A percentile compares a stretch with the other conserved stretches of the same genome.
Evolutionary conservation across 1,140 invertebrate genomes (phyloP).

Genomic region (Liolophura sinensis): DNA sequence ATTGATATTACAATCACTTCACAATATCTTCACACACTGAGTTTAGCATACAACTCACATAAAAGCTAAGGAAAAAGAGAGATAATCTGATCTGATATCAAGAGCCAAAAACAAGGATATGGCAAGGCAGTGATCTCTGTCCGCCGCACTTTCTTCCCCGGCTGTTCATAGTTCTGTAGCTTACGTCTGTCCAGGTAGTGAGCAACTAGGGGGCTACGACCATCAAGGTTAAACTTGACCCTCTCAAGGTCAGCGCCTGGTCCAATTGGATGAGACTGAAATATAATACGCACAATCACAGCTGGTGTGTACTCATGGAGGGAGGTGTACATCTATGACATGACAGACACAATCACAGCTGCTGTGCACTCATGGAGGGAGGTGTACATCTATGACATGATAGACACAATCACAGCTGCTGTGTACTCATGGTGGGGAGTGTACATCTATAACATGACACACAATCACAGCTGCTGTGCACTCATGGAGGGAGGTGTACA

Average conservation of each 20-base stretch:
- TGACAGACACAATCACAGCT: no score
- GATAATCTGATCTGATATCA: not conserved
- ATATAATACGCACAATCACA: not conserved
- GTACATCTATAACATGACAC: no score
- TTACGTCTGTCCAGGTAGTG: conserved; percentile 52
- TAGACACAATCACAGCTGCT: no score
- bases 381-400: no score
- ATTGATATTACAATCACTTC: not conserved
- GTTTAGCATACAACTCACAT: no score
- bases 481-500: no score
- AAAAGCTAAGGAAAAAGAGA: not conserved
- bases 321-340: no score
- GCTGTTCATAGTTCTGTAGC: conserved; percentile 38
- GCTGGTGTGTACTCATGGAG: no score
- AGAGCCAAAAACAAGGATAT: conserved; percentile 38
- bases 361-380: no score
- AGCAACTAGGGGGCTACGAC: conserved; percentile 49
- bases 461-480: no score
- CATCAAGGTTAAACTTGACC: conserved; percentile 49
- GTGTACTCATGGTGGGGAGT: no score
- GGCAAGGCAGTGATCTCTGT: conserved; percentile 46
- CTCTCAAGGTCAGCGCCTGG: conserved; percentile 47
- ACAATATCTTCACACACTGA: no score
- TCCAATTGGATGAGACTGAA: conserved; percentile 52
- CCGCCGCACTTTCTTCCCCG: conserved; percentile 42